A percentile compares a stretch with the other conserved stretches of the same genome.
phyloP scores from a whole-genome alignment of 2,888 invertebrate genomes.

The Pandemis heparana region DNA sequence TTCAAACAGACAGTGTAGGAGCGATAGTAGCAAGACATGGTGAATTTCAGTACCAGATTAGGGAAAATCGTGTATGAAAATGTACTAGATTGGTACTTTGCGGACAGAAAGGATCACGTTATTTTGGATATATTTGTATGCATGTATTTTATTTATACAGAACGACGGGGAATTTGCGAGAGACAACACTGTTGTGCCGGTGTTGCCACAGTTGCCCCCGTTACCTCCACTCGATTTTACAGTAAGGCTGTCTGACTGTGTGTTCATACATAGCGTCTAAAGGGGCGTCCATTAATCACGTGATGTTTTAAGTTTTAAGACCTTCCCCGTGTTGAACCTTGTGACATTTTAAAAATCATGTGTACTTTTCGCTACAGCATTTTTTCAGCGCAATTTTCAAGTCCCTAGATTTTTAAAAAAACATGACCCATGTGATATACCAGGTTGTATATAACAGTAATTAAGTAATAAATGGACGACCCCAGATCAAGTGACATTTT shows the following conservation, averaged over 20 bases:
- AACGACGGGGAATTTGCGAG: conserved; percentile 69
- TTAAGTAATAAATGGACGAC: neutral
- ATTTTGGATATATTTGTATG: conserved; percentile 14
- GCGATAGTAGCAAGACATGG: too few species aligned
- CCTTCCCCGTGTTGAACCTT: neutral
- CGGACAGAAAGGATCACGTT: too few species aligned
- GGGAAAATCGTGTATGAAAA: too few species aligned
- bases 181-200: conserved; percentile 52
- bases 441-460: neutral
- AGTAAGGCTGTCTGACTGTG: conserved; percentile 62
- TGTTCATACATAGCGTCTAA: conserved; percentile 22
- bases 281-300: neutral
- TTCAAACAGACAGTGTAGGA: too few species aligned
- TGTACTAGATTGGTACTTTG: too few species aligned
- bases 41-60: too few species aligned
- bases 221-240: conserved; percentile 58
- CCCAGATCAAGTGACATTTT: neutral
- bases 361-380: too few species aligned
- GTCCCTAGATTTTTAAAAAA: too few species aligned
- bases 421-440: too few species aligned
- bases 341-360: too few species aligned
- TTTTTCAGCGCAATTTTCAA: too few species aligned
- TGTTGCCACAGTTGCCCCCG: conserved; percentile 40
- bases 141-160: conserved; percentile 58
- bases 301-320: neutral